Conservation (phyloP, 2,797 vertebrate genomes). For the Leucoraja ocellata region DNA sequence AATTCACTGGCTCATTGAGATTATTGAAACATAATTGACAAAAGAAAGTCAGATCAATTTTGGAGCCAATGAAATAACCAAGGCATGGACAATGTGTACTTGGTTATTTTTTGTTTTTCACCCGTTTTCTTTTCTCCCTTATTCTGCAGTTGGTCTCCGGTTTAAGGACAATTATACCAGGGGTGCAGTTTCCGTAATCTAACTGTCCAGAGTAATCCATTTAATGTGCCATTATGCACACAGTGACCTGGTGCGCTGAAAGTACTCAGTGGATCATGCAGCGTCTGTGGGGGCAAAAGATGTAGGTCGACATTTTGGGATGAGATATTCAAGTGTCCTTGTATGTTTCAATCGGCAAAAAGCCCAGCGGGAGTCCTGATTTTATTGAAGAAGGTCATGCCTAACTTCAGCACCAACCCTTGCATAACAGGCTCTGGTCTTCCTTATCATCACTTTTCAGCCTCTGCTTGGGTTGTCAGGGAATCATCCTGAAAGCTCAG, state of each 20-base stretch:
- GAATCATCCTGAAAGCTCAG: background rate
- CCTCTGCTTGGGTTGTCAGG: background rate
- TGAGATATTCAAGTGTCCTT: background rate
- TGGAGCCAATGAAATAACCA: background rate
- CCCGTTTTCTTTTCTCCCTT: background rate
- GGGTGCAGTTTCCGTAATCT: background rate
- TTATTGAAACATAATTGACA: background rate
- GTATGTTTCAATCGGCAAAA: background rate
- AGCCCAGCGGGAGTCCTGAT: background rate
- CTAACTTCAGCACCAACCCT: background rate
- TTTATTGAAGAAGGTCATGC: background rate
- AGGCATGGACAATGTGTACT: background rate
- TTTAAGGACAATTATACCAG: background rate
- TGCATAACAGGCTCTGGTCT: background rate
- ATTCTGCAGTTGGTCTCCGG: background rate
- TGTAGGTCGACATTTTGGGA: too few relatives aligned
- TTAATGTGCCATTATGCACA: background rate
- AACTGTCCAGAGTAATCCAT: background rate
- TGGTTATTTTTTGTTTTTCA: background rate
- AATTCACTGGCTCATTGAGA: background rate
- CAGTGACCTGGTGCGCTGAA: too few relatives aligned
- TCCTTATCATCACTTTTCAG: background rate
- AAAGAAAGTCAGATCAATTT: background rate
- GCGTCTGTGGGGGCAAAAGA: too few relatives aligned
- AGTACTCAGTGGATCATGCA: too few relatives aligned